Base-by-base conservation (phyloP, 2,888 invertebrate species). In the Sturmia bella region DNA sequence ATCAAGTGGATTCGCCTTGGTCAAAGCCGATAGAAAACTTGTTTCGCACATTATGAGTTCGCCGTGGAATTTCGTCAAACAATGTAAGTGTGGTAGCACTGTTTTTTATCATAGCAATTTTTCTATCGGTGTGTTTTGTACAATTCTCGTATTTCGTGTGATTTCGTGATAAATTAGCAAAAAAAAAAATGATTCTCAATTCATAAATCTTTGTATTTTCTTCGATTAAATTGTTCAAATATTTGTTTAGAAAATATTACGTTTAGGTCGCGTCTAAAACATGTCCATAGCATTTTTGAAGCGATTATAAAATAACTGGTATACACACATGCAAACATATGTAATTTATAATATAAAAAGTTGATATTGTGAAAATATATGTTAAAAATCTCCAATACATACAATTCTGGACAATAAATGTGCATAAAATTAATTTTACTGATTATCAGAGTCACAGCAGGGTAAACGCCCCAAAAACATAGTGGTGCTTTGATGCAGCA, bases 381-480 rank as follows among this genome's bases (percentile, higher is more conserved):
- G 39, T 59, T 52, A 54, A 59, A 76, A 54, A 37, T 50, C 39
- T 43, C 21, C 52, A 43, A 43, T 37, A 59, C 27, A n/a, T 21
- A 48, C 43, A 73, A 63, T 76, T 37, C 52, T 76, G 68, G 66
- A 59, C 32, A 68, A 66, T 52, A 50, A 66, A 72, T 72, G 57
- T 78, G 72, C 78, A 72, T 72, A 78, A 78, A 72, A 72, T 78
- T 72, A 66, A 78, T 57, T 66, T 59, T 48, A 59, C 72, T 72
- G 78, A 78, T 78, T 72, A 78, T 64, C 57, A 59, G 54, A 61
- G 57, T 59, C 37, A 57, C 57, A 64, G 66, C 59, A 59, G 78
- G 72, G 78, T 78, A 78, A 78, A 78, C 78, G 78, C 78, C 78
- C 78, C 72, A 78, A 72, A 72, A 78, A 56, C 57, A 72, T 66